Percentiles rank a stretch among this genome's conserved stretches.
These are phyloP conservation scores for Sebastes minor DNA, from an alignment of 2,797 vertebrate genomes.

Conservation along the genomic window DNA sequence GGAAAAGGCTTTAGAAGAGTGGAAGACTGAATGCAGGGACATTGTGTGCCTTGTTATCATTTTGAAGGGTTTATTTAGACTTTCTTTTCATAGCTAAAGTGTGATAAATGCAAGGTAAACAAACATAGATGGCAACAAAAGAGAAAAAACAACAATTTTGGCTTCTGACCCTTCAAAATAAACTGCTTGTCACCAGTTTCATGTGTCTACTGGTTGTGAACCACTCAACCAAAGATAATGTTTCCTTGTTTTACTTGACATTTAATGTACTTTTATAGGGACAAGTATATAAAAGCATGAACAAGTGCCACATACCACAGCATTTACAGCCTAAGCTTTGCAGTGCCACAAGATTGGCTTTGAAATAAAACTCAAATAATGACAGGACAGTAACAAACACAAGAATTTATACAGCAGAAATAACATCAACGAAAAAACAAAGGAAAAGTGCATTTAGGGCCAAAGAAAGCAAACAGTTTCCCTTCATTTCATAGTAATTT, in stretches of 20 bases:
- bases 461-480: neutral
- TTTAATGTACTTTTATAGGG: neutral
- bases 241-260: neutral
- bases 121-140: conserved; percentile 1
- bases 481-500: neutral
- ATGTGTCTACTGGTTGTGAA: too few relatives aligned
- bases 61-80: neutral
- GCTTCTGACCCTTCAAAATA: neutral
- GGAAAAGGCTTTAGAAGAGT: neutral
- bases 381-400: neutral
- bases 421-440: neutral
- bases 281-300: neutral
- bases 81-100: neutral
- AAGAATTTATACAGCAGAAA: neutral
- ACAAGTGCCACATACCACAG: neutral
- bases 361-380: neutral
- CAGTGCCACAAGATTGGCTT: neutral
- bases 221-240: neutral
- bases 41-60: neutral
- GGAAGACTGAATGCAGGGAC: neutral
- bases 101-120: neutral
- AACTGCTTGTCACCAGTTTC: neutral
- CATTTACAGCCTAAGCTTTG: neutral
- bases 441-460: neutral
- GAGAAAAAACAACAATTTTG: neutral